phyloP scores from a whole-genome alignment of 2,797 vertebrate species.

The Peromyscus attwateri region DNA sequence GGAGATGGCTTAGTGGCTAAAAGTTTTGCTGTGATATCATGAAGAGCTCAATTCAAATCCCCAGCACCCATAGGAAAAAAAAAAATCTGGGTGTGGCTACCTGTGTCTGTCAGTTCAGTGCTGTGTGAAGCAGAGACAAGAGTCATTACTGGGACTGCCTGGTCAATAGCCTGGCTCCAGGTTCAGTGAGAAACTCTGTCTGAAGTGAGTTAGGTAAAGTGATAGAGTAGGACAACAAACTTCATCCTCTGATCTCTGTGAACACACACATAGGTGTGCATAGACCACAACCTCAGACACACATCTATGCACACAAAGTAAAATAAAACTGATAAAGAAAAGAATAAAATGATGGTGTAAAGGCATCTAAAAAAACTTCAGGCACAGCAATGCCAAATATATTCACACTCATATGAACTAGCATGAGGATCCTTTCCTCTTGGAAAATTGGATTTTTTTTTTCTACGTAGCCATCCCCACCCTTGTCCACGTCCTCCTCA shows the following conservation, averaged over 20 bases:
- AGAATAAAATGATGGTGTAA: neutral
- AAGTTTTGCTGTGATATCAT: neutral
- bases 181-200: neutral
- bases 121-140: no score
- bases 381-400: neutral
- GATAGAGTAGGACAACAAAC: neutral
- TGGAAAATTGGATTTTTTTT: neutral
- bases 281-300: neutral
- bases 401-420: neutral
- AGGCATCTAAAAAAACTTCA: neutral
- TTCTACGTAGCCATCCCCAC: neutral
- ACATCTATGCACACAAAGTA: neutral
- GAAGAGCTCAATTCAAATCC: neutral
- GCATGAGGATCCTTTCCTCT: neutral
- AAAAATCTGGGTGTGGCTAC: neutral
- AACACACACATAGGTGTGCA: neutral
- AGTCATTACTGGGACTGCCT: no score
- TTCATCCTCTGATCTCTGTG: neutral
- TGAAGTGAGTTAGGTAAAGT: no score
- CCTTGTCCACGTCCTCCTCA: neutral
- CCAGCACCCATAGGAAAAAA: neutral
- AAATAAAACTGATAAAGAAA: neutral
- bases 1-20: neutral
- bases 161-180: neutral
- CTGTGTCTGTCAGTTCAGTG: no score